These are phyloP conservation scores for Mellilla xanthometata DNA, from an alignment of 2,888 invertebrate genomes.

Conservation along the genomic window DNA sequence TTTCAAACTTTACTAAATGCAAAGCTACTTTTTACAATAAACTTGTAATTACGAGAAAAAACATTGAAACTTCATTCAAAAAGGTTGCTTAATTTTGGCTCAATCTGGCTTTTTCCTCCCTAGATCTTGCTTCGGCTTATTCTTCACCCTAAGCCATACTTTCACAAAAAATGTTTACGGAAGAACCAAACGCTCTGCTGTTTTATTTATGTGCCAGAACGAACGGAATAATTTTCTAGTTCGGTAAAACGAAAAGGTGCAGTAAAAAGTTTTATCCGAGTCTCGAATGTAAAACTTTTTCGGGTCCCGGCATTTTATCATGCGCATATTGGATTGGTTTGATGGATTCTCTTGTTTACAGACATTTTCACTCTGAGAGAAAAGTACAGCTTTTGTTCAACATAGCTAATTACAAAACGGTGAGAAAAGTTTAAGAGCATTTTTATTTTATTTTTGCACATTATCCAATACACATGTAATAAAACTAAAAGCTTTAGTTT, in stretches of 20 bases:
- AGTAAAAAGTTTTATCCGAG: slow-evolving; percentile 29
- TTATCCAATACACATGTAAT: too few species aligned
- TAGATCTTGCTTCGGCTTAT: neutral
- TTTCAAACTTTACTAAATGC: too few species aligned
- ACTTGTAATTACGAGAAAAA: too few species aligned
- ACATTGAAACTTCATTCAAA: too few species aligned
- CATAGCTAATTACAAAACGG: too few species aligned
- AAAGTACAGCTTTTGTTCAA: too few species aligned
- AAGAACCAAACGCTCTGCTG: slow-evolving; percentile 26
- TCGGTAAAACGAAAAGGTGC: slow-evolving; percentile 29
- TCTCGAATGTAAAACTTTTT: slow-evolving; percentile 22
- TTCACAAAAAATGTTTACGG: slow-evolving; percentile 31
- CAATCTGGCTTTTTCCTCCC: neutral
- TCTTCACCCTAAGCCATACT: slow-evolving; percentile 19
- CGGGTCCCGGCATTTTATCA: slow-evolving; percentile 12
- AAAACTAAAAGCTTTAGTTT: too few species aligned
- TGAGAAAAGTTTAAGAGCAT: too few species aligned
- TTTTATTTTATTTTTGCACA: too few species aligned
- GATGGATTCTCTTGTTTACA: slow-evolving; percentile 1
- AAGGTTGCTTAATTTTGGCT: too few species aligned
- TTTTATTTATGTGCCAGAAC: slow-evolving; percentile 33
- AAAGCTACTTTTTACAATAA: too few species aligned
- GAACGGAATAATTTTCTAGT: slow-evolving; percentile 32
- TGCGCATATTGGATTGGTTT: slow-evolving; percentile 11
- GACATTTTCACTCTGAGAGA: too few species aligned